These are phyloP conservation scores for Phylloscopus whistleri DNA, from an alignment of 2,113 vertebrate species.

Conservation along the genomic window DNA sequence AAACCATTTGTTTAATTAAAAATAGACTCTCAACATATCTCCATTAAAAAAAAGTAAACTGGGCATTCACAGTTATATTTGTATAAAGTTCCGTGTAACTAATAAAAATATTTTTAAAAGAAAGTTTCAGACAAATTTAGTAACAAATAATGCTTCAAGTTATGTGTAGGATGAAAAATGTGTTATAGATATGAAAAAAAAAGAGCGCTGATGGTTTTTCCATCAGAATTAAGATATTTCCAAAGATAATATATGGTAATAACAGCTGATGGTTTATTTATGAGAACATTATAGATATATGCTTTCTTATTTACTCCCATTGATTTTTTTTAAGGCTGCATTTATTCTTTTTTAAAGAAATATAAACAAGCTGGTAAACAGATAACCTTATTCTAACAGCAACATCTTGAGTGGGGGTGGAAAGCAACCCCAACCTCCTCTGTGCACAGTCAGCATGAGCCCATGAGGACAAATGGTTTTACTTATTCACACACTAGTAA, in stretches of 20 bases:
- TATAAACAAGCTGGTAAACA: neutral
- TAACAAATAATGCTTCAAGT: neutral
- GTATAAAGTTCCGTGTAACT: neutral
- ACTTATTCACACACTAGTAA: slow-evolving; percentile 42
- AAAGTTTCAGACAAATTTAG: neutral
- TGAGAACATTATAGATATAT: neutral
- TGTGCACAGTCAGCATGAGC: neutral
- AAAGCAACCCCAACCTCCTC: neutral
- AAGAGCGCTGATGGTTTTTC: neutral
- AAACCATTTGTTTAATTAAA: neutral
- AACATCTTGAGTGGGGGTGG: neutral
- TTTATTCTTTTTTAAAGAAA: neutral
- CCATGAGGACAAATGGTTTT: slow-evolving; percentile 43
- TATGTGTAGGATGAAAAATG: neutral
- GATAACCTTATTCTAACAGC: neutral
- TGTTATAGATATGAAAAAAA: neutral
- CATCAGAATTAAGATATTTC: neutral
- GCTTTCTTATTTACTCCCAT: neutral
- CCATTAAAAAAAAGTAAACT: neutral
- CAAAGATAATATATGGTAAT: neutral
- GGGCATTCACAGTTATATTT: neutral
- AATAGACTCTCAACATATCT: neutral
- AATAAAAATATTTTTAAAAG: neutral
- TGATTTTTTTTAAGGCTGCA: neutral
- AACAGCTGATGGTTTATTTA: neutral